Evolutionary conservation across 2,888 invertebrate species (phyloP).

Genomic region (Drosophila conformis): DNA sequence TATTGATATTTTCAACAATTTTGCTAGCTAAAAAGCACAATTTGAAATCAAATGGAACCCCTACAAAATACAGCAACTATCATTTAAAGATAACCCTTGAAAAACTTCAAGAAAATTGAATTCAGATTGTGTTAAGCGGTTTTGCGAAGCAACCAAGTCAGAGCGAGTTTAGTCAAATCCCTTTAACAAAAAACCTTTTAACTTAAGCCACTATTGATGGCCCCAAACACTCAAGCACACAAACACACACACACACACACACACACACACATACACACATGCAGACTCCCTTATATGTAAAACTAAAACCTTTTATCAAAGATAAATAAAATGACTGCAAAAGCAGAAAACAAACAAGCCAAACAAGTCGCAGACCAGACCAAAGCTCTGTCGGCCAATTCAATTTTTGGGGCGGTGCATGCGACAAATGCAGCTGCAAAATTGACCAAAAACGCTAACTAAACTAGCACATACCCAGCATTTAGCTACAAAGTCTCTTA

Average conservation of each 20-base stretch:
- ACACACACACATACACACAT: conserved; percentile 8
- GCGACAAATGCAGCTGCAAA: conserved; percentile 62
- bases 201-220: conserved; percentile 67
- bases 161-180: conserved; percentile 23
- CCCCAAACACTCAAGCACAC: conserved; percentile 13
- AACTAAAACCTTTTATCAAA: conserved; percentile 80
- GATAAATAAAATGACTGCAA: conserved; percentile 72
- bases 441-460: not conserved
- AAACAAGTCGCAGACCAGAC: conserved; percentile 33
- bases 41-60: not conserved
- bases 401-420: conserved; percentile 48
- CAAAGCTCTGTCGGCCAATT: conserved; percentile 35
- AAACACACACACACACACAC: conserved; percentile 21
- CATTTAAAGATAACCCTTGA: not conserved
- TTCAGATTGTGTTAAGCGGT: conserved; percentile 24
- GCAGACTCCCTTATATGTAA: conserved; percentile 23
- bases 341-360: conserved; percentile 34
- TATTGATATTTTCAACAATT: not conserved
- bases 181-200: conserved; percentile 65
- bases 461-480: conserved; percentile 20
- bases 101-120: conserved; percentile 8
- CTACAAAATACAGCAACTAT: not conserved
- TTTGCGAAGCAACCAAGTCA: conserved; percentile 11
- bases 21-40: not conserved
- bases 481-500: too few species aligned